These are phyloP conservation scores for Typhlichthys subterraneus DNA, from an alignment of 2,797 vertebrate species.

Conservation along the genomic window DNA sequence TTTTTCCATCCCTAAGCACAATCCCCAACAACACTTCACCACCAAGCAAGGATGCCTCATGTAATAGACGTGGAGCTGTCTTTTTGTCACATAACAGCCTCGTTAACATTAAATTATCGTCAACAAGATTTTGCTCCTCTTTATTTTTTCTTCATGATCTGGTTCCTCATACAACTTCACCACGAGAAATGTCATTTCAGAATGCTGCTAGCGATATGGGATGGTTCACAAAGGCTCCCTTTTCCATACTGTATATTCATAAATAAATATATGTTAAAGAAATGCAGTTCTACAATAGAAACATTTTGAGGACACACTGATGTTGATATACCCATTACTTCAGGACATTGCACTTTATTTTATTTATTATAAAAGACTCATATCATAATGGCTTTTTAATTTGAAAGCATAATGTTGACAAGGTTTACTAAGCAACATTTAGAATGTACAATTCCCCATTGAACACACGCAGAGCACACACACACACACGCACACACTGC, in stretches of 20 bases:
- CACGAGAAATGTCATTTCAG: neutral
- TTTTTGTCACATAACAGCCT: conserved; percentile 18
- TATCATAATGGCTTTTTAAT: too few species aligned
- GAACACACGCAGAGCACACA: too few species aligned
- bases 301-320: conserved; percentile 28
- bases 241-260: conserved; percentile 23
- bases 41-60: conserved; percentile 2
- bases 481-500: too few species aligned
- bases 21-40: conserved; percentile 9
- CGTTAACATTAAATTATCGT: neutral
- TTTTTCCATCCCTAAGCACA: too few species aligned
- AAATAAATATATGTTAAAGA: conserved; percentile 35
- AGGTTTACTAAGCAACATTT: too few species aligned
- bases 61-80: conserved; percentile 10
- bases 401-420: too few species aligned
- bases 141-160: too few species aligned
- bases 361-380: too few species aligned
- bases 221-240: conserved; percentile 20
- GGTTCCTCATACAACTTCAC: too few species aligned
- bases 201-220: neutral
- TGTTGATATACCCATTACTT: conserved; percentile 50
- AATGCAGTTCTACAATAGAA: conserved; percentile 29
- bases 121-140: too few species aligned
- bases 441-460: too few species aligned
- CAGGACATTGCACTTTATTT: conserved; percentile 31